A percentile compares a stretch with the other conserved stretches of the same genome.
phyloP scores from a whole-genome alignment of 2,113 vertebrate genomes.

The Nibea albiflora region DNA sequence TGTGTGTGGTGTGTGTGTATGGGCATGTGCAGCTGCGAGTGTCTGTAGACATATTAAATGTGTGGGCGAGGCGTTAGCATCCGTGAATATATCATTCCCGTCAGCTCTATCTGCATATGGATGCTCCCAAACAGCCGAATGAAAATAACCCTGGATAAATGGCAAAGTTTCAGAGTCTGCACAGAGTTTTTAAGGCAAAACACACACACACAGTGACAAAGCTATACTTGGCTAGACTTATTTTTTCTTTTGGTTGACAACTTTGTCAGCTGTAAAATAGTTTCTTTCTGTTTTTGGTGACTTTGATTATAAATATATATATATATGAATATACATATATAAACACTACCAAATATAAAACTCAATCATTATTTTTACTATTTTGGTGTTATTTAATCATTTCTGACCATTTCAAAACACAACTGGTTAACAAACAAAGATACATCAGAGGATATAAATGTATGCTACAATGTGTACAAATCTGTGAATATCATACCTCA shows the following conservation, averaged over 20 bases:
- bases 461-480: too few species aligned
- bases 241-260: neutral
- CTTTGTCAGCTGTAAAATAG: neutral
- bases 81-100: conserved; percentile 59
- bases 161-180: conserved; percentile 37
- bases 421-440: neutral
- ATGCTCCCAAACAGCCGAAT: conserved; percentile 41
- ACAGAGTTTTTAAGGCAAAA: conserved; percentile 7
- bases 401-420: too few species aligned
- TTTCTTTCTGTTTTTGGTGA: neutral
- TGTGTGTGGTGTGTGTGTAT: neutral
- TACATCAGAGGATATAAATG: too few species aligned
- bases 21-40: conserved; percentile 21
- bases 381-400: neutral
- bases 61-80: conserved; percentile 57
- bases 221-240: neutral
- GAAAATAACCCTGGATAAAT: conserved; percentile 57
- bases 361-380: too few species aligned
- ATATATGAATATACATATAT: too few species aligned
- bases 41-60: conserved; percentile 60
- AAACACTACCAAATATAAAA: neutral
- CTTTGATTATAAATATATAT: neutral
- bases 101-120: conserved; percentile 62
- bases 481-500: neutral
- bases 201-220: neutral